Base-by-base conservation (phyloP, 2,113 vertebrate genomes). In the Verasper variegatus region DNA sequence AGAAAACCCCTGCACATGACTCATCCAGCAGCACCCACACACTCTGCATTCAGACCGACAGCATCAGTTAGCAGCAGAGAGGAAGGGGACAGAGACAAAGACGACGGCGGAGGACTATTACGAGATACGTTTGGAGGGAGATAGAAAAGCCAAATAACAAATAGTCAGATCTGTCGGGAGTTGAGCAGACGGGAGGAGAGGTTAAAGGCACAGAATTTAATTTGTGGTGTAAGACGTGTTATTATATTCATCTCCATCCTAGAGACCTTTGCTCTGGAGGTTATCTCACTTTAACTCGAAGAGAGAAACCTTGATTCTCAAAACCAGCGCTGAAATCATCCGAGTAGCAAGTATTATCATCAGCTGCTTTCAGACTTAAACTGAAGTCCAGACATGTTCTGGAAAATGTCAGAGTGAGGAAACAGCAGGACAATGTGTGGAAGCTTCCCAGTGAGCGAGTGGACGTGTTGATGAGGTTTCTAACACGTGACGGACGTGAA, bases 151-250 rank as follows among this genome's bases (percentile, higher is more conserved):
- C 37, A 40, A 11, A 40, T 2, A 11, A 40, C 10, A 40, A 2
- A 40, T 11, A 10, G 3, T 3, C 8, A 10, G 52, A 23, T 58
- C 70, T n/a, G 70, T 35, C 0, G 40, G 74, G 47, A 58, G 35
- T 35, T 35, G 31, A 24, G 61, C 56, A 23, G 57, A 35, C 35
- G 7, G 31, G 15, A 37, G 51, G 9, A 27, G 10, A 64, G 74
- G 78, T 79, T 21, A 20, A 47, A 47, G 76, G 51, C 61, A 31
- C 31, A 58, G 55, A 62, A 81, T 82, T 84, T 81, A 76, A 89
- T 82, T 78, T 81, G 63, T 24, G 51, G 68, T 60, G 54, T 56
- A 20, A 64, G 60, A 79, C 67, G 52, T 55, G 63, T 73, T 76
- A 26, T 17, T 56, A 83, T 78, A 49, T 69, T 75, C 26, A 10